phyloP scores from a whole-genome alignment of 2,113 vertebrate species.

The Cricetomys ansorgei region DNA sequence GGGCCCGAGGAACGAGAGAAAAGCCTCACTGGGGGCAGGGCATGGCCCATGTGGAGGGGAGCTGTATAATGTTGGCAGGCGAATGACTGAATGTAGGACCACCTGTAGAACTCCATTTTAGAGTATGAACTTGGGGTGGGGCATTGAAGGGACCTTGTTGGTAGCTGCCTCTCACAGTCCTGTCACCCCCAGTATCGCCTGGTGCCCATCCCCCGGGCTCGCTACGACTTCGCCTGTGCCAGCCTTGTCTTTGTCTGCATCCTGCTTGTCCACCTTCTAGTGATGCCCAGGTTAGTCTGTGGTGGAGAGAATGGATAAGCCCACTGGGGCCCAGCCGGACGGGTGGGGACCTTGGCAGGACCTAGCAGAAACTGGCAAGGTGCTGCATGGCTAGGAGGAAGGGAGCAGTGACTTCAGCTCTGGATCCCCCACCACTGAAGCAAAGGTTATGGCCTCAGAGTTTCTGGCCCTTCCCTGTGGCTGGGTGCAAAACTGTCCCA shows the following conservation, averaged over 20 bases:
- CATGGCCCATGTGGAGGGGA: background rate
- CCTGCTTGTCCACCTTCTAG: conserved; percentile 92
- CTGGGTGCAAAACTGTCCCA: background rate
- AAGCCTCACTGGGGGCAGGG: rapidly evolving
- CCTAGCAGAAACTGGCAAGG: background rate
- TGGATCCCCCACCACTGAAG: rapidly evolving
- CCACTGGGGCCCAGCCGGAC: background rate
- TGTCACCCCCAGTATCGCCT: conserved; percentile 91
- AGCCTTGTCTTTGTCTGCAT: conserved; percentile 94
- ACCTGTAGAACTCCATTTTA: background rate
- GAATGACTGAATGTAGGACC: rapidly evolving
- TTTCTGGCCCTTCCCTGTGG: rapidly evolving
- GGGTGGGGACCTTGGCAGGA: background rate
- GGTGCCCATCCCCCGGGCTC: conserved; percentile 92
- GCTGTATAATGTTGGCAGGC: rapidly evolving
- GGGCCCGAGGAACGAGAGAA: background rate
- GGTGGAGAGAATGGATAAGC: rapidly evolving
- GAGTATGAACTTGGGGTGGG: background rate
- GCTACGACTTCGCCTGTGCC: conserved; percentile 93
- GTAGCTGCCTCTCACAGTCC: rapidly evolving
- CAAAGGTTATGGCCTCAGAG: rapidly evolving
- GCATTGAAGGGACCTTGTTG: background rate
- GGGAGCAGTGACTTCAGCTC: background rate
- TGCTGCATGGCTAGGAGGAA: background rate
- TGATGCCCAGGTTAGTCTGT: conserved; percentile 89